These are phyloP conservation scores for Decapterus maruadsi DNA, from an alignment of 2,797 vertebrate species.

Conservation along the genomic window DNA sequence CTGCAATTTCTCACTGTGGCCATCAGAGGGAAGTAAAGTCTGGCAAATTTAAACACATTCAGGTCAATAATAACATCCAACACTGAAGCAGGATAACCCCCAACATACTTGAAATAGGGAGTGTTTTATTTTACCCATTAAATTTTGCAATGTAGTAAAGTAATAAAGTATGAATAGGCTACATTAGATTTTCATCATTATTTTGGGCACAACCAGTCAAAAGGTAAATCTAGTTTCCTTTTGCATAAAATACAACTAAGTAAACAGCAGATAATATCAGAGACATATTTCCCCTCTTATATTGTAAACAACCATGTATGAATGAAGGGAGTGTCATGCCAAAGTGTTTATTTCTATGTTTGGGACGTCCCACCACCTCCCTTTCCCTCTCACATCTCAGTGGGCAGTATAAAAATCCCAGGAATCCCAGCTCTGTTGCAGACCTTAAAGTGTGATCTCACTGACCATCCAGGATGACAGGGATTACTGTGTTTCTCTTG, in stretches of 20 bases:
- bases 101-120: neutral
- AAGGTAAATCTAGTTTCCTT: neutral
- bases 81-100: neutral
- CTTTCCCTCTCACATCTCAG: constrained; percentile 50
- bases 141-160: neutral
- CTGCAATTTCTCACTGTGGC: constrained; percentile 4
- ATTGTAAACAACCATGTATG: constrained; percentile 52
- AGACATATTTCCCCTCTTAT: constrained; percentile 7
- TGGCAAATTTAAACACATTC: neutral
- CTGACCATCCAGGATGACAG: constrained; percentile 73
- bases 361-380: constrained; percentile 73
- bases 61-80: neutral
- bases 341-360: constrained; percentile 57
- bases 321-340: constrained; percentile 68
- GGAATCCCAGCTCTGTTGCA: constrained; percentile 63
- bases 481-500: constrained; percentile 78
- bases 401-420: constrained; percentile 74
- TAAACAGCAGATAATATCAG: constrained; percentile 1
- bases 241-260: neutral
- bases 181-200: neutral
- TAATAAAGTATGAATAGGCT: neutral
- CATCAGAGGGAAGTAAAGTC: constrained; percentile 45
- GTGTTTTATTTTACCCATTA: neutral
- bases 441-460: constrained; percentile 43
- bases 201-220: neutral